phyloP scores from a whole-genome alignment of 1,140 invertebrate species.

The Drosophila bifasciata region DNA sequence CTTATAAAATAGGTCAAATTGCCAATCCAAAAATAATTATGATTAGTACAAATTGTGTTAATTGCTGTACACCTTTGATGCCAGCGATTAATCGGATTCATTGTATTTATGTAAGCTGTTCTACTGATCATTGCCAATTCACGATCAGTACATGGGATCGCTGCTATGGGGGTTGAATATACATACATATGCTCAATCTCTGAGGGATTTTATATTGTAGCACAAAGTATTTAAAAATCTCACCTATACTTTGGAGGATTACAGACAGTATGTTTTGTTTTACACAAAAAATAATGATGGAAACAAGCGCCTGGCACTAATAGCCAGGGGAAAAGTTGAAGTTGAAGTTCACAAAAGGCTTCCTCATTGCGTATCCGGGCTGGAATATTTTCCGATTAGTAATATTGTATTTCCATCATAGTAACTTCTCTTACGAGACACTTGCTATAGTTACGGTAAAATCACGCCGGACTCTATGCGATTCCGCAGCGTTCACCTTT shows the following conservation, averaged over 20 bases:
- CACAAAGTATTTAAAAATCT: conserved; percentile 18
- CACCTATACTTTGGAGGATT: conserved; percentile 22
- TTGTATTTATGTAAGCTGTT: no score
- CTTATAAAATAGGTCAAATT: conserved; percentile 37
- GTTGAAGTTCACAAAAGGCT: conserved; percentile 73
- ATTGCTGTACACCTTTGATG: no score
- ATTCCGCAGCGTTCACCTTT: conserved; percentile 41
- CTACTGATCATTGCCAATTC: no score
- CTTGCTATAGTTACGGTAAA: no score
- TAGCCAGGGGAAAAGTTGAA: conserved; percentile 75
- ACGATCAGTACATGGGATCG: no score
- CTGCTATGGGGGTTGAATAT: no score
- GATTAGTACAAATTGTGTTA: no score
- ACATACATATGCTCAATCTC: not conserved
- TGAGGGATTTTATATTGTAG: conserved; percentile 24
- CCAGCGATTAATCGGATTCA: no score
- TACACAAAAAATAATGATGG: conserved; percentile 33
- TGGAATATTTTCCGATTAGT: conserved; percentile 30
- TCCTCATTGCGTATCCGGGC: conserved; percentile 62
- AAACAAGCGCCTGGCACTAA: conserved; percentile 31
- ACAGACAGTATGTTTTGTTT: conserved; percentile 14
- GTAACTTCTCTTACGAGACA: no score
- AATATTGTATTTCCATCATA: conserved; percentile 8
- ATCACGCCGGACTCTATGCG: conserved; percentile 12
- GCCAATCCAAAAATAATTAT: not conserved